Conservation (phyloP, 64 coral and sea anemone genomes). For the Dendronephthya gigantea region DNA sequence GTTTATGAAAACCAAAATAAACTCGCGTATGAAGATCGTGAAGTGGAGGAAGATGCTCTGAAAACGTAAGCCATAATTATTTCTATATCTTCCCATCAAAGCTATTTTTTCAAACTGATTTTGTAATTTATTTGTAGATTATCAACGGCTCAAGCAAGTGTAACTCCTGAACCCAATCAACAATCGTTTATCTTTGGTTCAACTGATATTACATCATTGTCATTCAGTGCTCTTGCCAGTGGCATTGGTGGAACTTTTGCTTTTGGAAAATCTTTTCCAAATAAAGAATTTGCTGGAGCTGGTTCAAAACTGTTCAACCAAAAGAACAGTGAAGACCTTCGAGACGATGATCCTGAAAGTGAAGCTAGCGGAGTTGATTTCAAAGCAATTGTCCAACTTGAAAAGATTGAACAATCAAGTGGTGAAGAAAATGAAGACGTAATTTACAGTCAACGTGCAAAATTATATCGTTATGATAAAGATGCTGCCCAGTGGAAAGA, state of each 20-base stretch:
- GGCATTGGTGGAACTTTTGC: not conserved
- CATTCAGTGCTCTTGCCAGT: slow-evolving; percentile 41
- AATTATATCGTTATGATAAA: slow-evolving; percentile 71
- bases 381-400: slow-evolving; percentile 68
- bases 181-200: too few species aligned
- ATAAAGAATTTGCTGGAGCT: slow-evolving; percentile 47
- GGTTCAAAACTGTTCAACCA: slow-evolving; percentile 59
- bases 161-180: too few species aligned
- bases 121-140: too few species aligned
- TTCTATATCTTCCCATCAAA: too few species aligned
- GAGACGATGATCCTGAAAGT: slow-evolving; percentile 31
- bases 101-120: too few species aligned
- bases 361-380: slow-evolving; percentile 45
- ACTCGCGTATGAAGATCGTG: slow-evolving; percentile 39
- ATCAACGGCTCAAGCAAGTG: too few species aligned
- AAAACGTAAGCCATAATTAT: not conserved
- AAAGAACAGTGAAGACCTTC: slow-evolving; percentile 6
- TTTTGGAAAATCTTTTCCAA: slow-evolving; percentile 29
- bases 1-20: slow-evolving; percentile 39
- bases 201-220: not conserved
- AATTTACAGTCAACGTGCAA: slow-evolving; percentile 68
- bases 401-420: slow-evolving; percentile 46
- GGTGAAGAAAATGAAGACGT: slow-evolving; percentile 86
- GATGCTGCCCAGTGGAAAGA: slow-evolving; percentile 72
- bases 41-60: slow-evolving; percentile 24